Conservation (phyloP, 2,113 vertebrate genomes). For the Phylloscopus trochilus region DNA sequence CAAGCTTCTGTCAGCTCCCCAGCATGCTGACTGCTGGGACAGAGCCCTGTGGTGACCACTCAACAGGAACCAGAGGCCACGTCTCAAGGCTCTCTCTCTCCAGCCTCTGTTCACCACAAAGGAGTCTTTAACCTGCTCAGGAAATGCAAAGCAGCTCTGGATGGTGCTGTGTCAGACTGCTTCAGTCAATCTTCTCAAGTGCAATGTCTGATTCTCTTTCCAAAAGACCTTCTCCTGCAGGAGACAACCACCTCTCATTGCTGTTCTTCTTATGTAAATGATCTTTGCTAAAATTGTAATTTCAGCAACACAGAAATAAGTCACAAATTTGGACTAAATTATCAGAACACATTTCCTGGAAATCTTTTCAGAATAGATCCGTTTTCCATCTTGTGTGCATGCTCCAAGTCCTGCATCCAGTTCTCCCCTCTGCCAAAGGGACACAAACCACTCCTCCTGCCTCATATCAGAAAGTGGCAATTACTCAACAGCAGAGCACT, state of each 20-base stretch:
- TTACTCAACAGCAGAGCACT: background rate
- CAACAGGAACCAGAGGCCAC: background rate
- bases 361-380: background rate
- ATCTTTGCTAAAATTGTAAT: background rate
- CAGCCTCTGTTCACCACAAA: background rate
- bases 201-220: background rate
- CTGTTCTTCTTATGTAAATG: background rate
- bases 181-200: background rate
- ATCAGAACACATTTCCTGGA: background rate
- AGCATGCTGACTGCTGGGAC: background rate
- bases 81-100: background rate
- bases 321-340: background rate
- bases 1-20: background rate
- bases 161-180: background rate
- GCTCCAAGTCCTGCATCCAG: background rate
- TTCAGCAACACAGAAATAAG: background rate
- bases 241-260: background rate
- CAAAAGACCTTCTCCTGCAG: background rate
- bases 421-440: background rate
- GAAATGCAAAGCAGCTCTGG: background rate
- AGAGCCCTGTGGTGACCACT: background rate
- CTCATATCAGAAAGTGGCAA: accelerated
- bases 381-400: background rate
- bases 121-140: background rate
- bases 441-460: background rate